A percentile compares a stretch with the other conserved stretches of the same genome.
Evolutionary conservation across 2,113 vertebrate genomes (phyloP).

Genomic region (Oreochromis tanganicae): DNA sequence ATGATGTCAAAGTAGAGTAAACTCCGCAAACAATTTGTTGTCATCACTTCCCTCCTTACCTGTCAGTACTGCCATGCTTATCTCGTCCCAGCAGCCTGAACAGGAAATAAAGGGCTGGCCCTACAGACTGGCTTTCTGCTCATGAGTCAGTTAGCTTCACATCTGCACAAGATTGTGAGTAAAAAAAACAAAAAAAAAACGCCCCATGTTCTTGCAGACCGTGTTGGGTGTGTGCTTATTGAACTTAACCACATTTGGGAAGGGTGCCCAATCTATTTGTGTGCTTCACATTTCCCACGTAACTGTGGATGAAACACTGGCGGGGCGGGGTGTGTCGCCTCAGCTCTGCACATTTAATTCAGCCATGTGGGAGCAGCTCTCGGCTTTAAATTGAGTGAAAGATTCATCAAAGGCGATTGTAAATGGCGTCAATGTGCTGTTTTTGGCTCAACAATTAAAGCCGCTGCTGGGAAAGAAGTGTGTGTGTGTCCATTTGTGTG

Average conservation of each 20-base stretch:
- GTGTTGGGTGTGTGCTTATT: constrained; percentile 58
- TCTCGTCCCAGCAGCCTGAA: neutral
- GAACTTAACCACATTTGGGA: constrained; percentile 56
- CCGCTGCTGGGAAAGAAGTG: neutral
- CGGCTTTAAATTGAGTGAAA: constrained; percentile 20
- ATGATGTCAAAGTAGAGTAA: neutral
- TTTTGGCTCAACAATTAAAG: constrained; percentile 20
- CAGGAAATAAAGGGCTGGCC: neutral
- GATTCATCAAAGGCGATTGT: constrained; percentile 23
- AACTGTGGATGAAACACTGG: constrained; percentile 37
- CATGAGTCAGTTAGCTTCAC: constrained; percentile 31
- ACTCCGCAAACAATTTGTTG: neutral
- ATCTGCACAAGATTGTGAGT: constrained; percentile 37
- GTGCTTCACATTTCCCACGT: constrained; percentile 58
- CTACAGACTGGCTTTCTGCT: neutral
- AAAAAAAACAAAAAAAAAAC: neutral
- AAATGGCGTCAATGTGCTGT: neutral
- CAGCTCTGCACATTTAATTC: constrained; percentile 10
- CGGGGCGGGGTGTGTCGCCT: constrained; percentile 24
- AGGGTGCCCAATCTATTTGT: constrained; percentile 64
- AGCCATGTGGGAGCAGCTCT: constrained; percentile 37
- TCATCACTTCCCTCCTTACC: constrained; percentile 17
- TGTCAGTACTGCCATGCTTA: neutral
- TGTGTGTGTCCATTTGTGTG: neutral
- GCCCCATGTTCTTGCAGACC: constrained; percentile 28